These are phyloP conservation scores for Drosophila lini DNA, from an alignment of 1,140 invertebrate genomes.

Conservation along the genomic window DNA sequence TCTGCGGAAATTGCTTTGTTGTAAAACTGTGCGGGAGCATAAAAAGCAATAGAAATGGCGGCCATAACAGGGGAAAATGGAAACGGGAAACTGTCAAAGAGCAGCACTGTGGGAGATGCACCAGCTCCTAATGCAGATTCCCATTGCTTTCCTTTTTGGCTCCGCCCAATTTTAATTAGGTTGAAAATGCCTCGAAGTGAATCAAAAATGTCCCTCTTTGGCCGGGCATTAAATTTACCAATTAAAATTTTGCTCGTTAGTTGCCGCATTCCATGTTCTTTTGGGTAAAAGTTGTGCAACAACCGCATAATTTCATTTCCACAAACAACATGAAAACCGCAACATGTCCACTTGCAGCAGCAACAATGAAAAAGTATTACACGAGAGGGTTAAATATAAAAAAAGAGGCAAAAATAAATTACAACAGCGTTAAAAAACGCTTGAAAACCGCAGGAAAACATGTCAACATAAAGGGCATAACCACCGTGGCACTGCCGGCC, in stretches of 20 bases:
- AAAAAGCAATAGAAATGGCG: slow-evolving; percentile 53
- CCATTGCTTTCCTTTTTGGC: not conserved
- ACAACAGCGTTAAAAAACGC: slow-evolving; percentile 49
- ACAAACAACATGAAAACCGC: slow-evolving; percentile 72
- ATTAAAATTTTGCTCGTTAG: slow-evolving; percentile 48
- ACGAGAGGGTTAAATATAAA: not conserved
- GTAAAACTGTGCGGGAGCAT: slow-evolving; percentile 53
- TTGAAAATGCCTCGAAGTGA: slow-evolving; percentile 37
- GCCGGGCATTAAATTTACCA: slow-evolving; percentile 25
- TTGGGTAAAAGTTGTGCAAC: slow-evolving; percentile 28
- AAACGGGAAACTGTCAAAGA: slow-evolving; percentile 44
- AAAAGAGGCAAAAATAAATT: slow-evolving; percentile 19
- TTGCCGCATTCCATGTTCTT: slow-evolving; percentile 23
- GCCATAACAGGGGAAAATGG: slow-evolving; percentile 31
- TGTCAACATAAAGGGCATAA: slow-evolving; percentile 63
- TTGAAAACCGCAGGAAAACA: slow-evolving; percentile 70
- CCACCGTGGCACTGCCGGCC: slow-evolving; percentile 14
- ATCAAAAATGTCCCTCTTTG: slow-evolving; percentile 26
- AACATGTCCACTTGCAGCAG: slow-evolving; percentile 65
- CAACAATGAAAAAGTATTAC: slow-evolving; percentile 29
- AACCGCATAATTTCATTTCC: slow-evolving; percentile 79
- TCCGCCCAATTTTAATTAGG: slow-evolving; percentile 45
- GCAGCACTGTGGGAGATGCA: slow-evolving; percentile 21
- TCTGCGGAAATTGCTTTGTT: slow-evolving; percentile 65
- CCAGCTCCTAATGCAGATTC: slow-evolving; percentile 3